Evolutionary conservation across 2,888 invertebrate genomes (phyloP), one percentile per base, ranked within the genome.

Genomic region (Norana najaformis): DNA sequence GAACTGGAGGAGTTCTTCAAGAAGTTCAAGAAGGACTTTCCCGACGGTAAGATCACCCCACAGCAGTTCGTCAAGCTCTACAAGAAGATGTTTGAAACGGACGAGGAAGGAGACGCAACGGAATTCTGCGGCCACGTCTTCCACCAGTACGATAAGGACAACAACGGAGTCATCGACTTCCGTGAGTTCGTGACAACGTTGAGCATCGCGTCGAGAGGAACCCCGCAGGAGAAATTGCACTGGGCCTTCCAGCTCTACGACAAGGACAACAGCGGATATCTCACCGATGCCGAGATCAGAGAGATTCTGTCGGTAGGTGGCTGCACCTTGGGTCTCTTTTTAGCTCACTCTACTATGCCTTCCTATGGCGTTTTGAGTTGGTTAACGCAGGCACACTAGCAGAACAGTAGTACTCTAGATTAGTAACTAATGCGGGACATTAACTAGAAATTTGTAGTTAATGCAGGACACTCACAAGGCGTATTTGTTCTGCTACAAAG

Each of bases 201-300:
- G 41, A 90, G 53, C 37, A 47, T 91, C 37, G 88, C 90, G 6
- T 35, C 90, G 20, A 90, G 37, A 30, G 89, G 90, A 39, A 41
- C 88, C 23, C 69, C 35, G 0, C 83, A 90, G 30, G 91, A 91
- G 90, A 90, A 90, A 41, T 88, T 91, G 16, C 88, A 82, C 34
- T 91, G 91, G 91, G 88, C 90, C 13, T 91, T 91, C 89, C 85
- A 90, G 36, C 69, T 91, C 30, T 91, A 91, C 89, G 91, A 91
- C 89, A 82, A 88, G 83, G 90, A 91, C 89, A 18, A 11, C n/a
- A 89, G 90, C 35, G 91, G 91, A 37, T 88, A 41, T 41, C 88
- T 91, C 34, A 34, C 88, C 0, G 82, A 89, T 37, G 41, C 36
- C 11, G 91, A 91, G 36, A 89, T 90, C n/a, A 38, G 18, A 18